phyloP scores from a whole-genome alignment of 2,797 vertebrate species.

The Notolabrus celidotus region DNA sequence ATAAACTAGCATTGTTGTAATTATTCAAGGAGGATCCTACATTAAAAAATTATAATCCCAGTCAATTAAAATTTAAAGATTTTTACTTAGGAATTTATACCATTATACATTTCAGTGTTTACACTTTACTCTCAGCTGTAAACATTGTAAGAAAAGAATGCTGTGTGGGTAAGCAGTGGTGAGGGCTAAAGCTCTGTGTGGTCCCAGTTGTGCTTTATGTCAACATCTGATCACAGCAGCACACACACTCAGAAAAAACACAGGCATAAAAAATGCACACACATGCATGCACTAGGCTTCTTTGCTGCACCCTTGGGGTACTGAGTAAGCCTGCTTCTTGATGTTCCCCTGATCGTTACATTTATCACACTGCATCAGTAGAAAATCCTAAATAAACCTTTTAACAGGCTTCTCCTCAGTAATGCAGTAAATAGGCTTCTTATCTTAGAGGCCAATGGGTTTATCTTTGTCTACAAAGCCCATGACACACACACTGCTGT shows the following conservation, averaged over 20 bases:
- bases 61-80: constrained; percentile 17
- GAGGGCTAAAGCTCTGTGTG: constrained; percentile 25
- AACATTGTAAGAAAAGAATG: constrained; percentile 17
- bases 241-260: constrained; percentile 31
- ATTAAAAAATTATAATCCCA: constrained; percentile 4
- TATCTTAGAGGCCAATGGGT: constrained; percentile 57
- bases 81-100: constrained; percentile 20
- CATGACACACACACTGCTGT: constrained; percentile 34
- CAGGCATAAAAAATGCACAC: constrained; percentile 43
- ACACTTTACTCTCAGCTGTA: constrained; percentile 27
- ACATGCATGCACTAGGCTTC: constrained; percentile 35
- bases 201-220: constrained; percentile 54
- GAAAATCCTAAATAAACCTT: constrained; percentile 72
- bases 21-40: constrained; percentile 1
- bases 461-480: constrained; percentile 64
- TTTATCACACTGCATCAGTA: constrained; percentile 64
- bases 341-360: constrained; percentile 59
- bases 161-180: constrained; percentile 6
- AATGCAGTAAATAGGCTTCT: constrained; percentile 60
- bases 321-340: constrained; percentile 61
- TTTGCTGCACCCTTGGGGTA: constrained; percentile 47
- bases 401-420: constrained; percentile 64
- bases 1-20: not conserved
- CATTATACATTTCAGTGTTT: constrained; percentile 24
- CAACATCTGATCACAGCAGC: constrained; percentile 65